phyloP scores from a whole-genome alignment of 2,888 invertebrate genomes.

The Ormyrus pomaceus region DNA sequence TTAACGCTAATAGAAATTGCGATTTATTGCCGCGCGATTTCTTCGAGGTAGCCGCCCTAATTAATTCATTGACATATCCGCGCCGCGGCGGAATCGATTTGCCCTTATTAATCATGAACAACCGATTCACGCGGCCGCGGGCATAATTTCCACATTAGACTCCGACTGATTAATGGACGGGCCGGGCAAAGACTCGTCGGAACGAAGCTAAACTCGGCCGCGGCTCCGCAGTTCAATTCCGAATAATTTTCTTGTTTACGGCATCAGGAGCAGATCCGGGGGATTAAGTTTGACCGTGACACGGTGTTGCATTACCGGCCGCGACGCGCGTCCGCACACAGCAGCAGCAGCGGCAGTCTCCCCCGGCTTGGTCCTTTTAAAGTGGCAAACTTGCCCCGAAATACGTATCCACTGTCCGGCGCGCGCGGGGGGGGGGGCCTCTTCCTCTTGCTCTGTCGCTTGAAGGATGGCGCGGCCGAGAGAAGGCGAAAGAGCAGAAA shows the following conservation, averaged over 20 bases:
- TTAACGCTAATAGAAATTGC: conserved; percentile 51
- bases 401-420: conserved; percentile 61
- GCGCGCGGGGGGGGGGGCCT: conserved; percentile 23
- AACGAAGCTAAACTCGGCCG: conserved; percentile 13
- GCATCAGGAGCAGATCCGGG: conserved; percentile 59
- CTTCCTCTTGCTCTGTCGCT: conserved; percentile 26
- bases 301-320: conserved; percentile 61
- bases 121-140: neutral
- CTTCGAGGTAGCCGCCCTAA: conserved; percentile 31
- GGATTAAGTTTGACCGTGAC: conserved; percentile 64
- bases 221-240: conserved; percentile 23
- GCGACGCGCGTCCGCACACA: conserved; percentile 36
- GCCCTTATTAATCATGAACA: neutral
- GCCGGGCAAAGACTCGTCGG: neutral
- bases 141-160: conserved; percentile 9
- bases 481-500: conserved; percentile 58
- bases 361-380: conserved; percentile 64
- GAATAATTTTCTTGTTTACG: conserved; percentile 54
- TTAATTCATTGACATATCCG: conserved; percentile 41
- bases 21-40: conserved; percentile 40
- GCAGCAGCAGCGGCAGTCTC: neutral
- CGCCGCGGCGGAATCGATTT: conserved; percentile 1
- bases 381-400: conserved; percentile 69
- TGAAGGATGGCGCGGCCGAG: conserved; percentile 49
- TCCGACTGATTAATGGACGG: neutral